These are phyloP conservation scores for Peromyscus attwateri DNA, from an alignment of 2,797 vertebrate genomes.

Conservation along the genomic window DNA sequence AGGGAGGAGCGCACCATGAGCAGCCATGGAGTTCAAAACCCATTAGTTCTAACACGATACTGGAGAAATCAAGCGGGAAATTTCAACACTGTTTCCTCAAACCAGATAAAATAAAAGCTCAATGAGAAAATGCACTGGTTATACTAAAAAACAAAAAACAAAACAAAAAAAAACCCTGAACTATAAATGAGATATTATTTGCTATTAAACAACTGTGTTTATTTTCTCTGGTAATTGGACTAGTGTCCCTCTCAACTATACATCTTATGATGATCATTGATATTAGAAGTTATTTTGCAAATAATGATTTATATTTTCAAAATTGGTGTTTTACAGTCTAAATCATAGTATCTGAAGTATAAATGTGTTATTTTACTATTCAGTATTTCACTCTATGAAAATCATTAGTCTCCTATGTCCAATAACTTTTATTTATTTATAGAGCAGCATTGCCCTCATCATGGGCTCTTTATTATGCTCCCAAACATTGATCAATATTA, in stretches of 20 bases:
- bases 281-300: slow-evolving; percentile 18
- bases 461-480: background rate
- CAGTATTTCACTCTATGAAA: slow-evolving; percentile 29
- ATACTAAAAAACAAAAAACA: background rate
- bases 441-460: background rate
- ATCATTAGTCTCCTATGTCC: slow-evolving; percentile 26
- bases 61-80: background rate
- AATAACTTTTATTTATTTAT: slow-evolving; percentile 21
- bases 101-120: background rate
- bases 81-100: background rate
- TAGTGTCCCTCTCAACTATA: background rate
- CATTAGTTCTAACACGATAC: background rate
- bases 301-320: slow-evolving; percentile 17
- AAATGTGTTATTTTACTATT: background rate
- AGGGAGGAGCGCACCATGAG: background rate
- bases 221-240: background rate
- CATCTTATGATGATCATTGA: background rate
- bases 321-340: background rate
- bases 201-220: background rate
- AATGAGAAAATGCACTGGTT: background rate
- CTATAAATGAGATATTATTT: background rate
- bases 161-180: background rate
- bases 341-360: background rate
- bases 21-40: background rate
- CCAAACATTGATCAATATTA: background rate